Base-by-base conservation (phyloP, 2,888 invertebrate genomes). In the Euzetes globulus region DNA sequence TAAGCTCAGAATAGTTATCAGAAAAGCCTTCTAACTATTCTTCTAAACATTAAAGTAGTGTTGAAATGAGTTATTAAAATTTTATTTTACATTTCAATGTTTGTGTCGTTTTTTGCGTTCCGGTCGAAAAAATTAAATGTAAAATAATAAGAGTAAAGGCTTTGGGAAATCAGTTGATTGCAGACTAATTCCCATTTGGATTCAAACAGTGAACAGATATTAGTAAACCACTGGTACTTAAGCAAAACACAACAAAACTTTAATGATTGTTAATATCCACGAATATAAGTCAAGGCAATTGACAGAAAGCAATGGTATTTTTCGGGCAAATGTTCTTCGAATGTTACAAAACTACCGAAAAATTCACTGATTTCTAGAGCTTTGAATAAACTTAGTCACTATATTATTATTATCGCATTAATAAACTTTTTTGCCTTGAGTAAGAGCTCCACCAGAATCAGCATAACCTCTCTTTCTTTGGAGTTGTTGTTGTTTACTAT, bases 121-220 rank as follows among this genome's bases (percentile, higher is more conserved):
- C 70, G 70, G 70, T 70, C 45, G 70, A 47, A 25, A 17, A 70
- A 15, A 45, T 70, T 45, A 70, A 65, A 70, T 25, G 19, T 47
- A 70, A 70, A 70, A 41, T 25, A 41, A 41, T 41, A 41, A 11
- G 41, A 41, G 13, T 41, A 41, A 41, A 41, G 6, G 13, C 41
- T 41, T 41, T 41, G 41, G n/a, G 13, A 41, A 41, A 41, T 41
- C 41, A 41, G 41, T 41, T 41, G 41, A 41, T 41, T 41, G 13
- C 7, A 41, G 41, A 41, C 7, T 41, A 41, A 11, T 33, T 41
- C 41, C 13, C 7, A 41, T 41, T 41, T 41, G 13, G 41, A 41
- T 41, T 41, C 41, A 41, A 41, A 41, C 41, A 11, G 41, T 9
- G 41, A 7, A 41, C 41, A 41, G 41, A 41, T 58, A 58, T 65